phyloP scores from a whole-genome alignment of 1,140 invertebrate genomes.

The Cotesia glomerata region DNA sequence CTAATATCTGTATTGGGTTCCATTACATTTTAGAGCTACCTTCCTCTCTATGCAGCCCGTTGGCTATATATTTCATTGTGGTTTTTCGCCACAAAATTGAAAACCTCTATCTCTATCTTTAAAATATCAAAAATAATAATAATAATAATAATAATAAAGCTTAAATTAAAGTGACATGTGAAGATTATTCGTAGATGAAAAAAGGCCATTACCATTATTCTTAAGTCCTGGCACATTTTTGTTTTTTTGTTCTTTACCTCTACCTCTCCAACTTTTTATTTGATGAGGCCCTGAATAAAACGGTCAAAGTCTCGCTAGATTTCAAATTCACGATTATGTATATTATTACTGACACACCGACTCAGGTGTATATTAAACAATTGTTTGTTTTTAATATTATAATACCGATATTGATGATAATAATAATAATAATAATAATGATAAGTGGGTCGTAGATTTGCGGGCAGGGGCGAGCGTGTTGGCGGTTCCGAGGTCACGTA shows the following conservation, averaged over 20 bases:
- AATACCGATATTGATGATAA: background rate
- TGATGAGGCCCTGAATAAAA: conserved; percentile 2
- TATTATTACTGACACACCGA: too few species aligned
- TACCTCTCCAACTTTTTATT: background rate
- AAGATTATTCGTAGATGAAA: background rate
- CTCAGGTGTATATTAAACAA: too few species aligned
- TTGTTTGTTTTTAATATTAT: background rate
- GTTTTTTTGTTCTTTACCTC: too few species aligned
- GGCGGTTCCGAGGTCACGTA: conserved; percentile 20
- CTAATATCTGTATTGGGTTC: too few species aligned
- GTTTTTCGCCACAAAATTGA: too few species aligned
- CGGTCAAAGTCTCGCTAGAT: conserved; percentile 4
- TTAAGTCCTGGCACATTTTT: too few species aligned
- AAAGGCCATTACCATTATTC: too few species aligned
- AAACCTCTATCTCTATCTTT: too few species aligned
- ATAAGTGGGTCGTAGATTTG: conserved; percentile 21
- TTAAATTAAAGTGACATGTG: background rate
- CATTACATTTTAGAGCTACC: too few species aligned
- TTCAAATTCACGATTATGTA: background rate
- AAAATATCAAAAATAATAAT: background rate
- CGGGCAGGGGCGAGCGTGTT: background rate
- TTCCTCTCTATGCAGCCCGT: too few species aligned
- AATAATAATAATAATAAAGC: conserved; percentile 2
- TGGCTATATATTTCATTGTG: too few species aligned
- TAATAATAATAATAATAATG: background rate